Percentiles rank a stretch among this genome's conserved stretches.
These are phyloP conservation scores for Corythornis leucogaster DNA, from an alignment of 2,797 vertebrate species.

Conservation along the genomic window DNA sequence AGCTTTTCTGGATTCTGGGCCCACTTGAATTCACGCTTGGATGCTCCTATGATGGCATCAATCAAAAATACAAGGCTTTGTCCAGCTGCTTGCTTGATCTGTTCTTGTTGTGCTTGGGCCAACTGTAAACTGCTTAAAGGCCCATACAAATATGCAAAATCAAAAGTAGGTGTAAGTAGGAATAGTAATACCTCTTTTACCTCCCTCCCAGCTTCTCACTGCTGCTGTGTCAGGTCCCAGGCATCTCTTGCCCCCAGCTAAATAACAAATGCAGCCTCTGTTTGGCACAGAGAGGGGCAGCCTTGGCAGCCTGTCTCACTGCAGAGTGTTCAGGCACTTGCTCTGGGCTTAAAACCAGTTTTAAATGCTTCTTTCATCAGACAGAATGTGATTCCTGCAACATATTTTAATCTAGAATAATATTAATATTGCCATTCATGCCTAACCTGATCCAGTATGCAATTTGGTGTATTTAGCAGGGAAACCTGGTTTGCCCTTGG, in stretches of 20 bases:
- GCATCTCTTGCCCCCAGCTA: not conserved
- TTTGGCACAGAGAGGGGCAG: not conserved
- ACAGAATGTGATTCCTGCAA: not conserved
- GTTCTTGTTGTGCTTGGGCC: not conserved
- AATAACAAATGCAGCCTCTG: not conserved
- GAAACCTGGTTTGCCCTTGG: not conserved
- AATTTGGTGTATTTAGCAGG: not conserved
- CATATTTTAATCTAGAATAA: not conserved
- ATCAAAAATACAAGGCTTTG: not conserved
- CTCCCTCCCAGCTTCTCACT: not conserved
- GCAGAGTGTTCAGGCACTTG: not conserved
- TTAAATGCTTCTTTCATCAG: not conserved
- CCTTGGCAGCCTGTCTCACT: not conserved
- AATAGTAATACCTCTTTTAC: not conserved
- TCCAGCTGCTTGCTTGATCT: not conserved
- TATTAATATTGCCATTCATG: not conserved
- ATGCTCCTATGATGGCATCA: not conserved
- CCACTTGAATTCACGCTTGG: slow-evolving; percentile 24
- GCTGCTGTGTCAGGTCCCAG: not conserved
- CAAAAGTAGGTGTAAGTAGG: not conserved
- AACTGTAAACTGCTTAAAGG: not conserved
- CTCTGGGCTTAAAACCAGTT: not conserved
- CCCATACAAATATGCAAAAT: not conserved
- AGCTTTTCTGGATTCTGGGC: slow-evolving; percentile 23
- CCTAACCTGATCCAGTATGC: too few species aligned